Base-by-base conservation (phyloP, 1,140 invertebrate genomes). In the Helicoverpa zea region DNA sequence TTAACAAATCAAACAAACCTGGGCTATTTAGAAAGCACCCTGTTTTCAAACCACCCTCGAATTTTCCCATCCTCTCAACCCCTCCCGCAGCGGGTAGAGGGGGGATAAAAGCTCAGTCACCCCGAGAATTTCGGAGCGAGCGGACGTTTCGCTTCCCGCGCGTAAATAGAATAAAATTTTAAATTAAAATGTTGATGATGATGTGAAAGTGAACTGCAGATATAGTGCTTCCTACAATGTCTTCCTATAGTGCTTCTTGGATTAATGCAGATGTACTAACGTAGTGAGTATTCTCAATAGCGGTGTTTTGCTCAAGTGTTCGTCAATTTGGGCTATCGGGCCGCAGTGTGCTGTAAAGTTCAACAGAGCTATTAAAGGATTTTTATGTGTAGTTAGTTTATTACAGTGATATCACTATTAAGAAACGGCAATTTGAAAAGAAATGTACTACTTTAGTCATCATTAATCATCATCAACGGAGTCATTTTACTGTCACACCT, bases 91-190 rank as follows among this genome's bases (percentile, higher is more conserved):
- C 49, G 49, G 23, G 61, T n/a, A 29, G 58, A 56, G 79, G 68
- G 79, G 83, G 77, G 49, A 61, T 73, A 81, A 77, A 80, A 83
- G 75, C 77, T 84, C 84, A 88, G 87, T 87, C 81, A 77, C 78
- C 81, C 73, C 56, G 51, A 63, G 51, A 74, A 77, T 76, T 52
- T 78, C 70, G 18, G 14, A 14, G 18, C 29, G 80, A 68, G 23
- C 76, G 49, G 56, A 78, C 80, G 76, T 51, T 51, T 49, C 18
- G 52, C 30, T 12, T 14, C 4, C 1, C 30, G 23, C 52, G 72
- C n/a, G 29, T 29, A 5, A 52, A 30, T 51, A 10, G 29, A 59
- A 47, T 30, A 29, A 58, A 43, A 43, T 43, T 70, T 58, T 11
- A 77, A 77, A 77, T 54, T 29, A 61, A 64, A 64, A 68, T 78